These are phyloP conservation scores for Apotomis turbidana DNA, from an alignment of 2,888 invertebrate species.

Conservation along the genomic window DNA sequence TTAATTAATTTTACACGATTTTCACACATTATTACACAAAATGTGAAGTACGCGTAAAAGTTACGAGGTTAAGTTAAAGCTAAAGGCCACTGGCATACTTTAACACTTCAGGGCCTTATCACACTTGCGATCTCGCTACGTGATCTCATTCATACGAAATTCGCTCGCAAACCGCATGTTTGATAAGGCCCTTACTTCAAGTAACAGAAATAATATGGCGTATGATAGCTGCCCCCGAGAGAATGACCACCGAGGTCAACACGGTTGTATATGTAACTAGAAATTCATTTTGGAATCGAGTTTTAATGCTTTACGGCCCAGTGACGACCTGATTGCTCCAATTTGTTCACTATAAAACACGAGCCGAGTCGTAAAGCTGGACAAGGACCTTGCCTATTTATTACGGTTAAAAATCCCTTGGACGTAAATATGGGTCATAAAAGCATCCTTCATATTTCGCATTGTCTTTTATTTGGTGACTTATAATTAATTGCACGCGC, in stretches of 20 bases:
- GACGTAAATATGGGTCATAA: conserved; percentile 59
- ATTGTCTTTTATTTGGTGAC: conserved; percentile 51
- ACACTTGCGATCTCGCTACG: too few species aligned
- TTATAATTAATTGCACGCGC: conserved; percentile 50
- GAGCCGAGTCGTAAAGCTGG: conserved; percentile 60
- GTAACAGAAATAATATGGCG: background rate
- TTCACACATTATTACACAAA: too few species aligned
- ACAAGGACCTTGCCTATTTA: conserved; percentile 57
- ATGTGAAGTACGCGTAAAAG: too few species aligned
- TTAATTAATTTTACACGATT: too few species aligned
- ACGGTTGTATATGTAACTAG: conserved; percentile 46
- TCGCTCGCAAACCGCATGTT: too few species aligned
- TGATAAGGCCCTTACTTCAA: background rate
- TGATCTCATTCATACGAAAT: too few species aligned
- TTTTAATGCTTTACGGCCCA: conserved; percentile 65
- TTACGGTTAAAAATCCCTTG: conserved; percentile 47
- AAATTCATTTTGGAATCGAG: conserved; percentile 54
- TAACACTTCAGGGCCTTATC: too few species aligned
- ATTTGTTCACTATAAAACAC: conserved; percentile 72
- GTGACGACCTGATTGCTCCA: conserved; percentile 68
- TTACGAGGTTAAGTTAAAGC: too few species aligned
- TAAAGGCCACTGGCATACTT: too few species aligned
- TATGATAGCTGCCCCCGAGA: background rate
- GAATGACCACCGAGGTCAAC: conserved; percentile 34
- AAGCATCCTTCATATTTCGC: conserved; percentile 45